phyloP scores from a whole-genome alignment of 2,888 invertebrate genomes.

The Athalia rosae region DNA sequence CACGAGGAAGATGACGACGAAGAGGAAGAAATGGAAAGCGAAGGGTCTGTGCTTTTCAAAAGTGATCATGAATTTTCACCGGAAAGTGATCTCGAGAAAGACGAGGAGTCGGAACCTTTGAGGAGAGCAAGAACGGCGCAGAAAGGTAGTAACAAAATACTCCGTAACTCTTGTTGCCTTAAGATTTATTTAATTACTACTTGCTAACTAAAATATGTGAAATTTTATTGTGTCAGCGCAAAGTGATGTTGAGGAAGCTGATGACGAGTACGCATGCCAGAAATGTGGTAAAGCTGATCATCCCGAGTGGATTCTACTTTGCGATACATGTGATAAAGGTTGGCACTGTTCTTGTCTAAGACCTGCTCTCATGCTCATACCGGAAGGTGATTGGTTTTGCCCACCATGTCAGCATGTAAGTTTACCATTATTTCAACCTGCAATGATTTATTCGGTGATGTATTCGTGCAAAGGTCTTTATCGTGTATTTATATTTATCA shows the following conservation, averaged over 20 bases:
- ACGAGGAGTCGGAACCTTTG: constrained; percentile 83
- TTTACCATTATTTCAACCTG: constrained; percentile 48
- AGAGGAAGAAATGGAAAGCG: constrained; percentile 73
- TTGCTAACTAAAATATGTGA: constrained; percentile 13
- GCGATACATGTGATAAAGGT: constrained; percentile 96
- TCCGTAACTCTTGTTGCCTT: neutral
- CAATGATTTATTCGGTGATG: too few species aligned
- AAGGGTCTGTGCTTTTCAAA: constrained; percentile 76
- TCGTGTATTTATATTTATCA: constrained; percentile 61
- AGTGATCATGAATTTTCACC: constrained; percentile 96
- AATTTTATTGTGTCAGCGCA: constrained; percentile 54
- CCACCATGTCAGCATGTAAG: constrained; percentile 97
- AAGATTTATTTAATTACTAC: neutral
- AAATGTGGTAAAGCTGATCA: constrained; percentile 94
- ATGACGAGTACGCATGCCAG: constrained; percentile 87
- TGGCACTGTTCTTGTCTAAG: constrained; percentile 97
- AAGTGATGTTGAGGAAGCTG: constrained; percentile 69
- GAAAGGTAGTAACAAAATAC: constrained; percentile 76
- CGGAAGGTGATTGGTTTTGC: constrained; percentile 98
- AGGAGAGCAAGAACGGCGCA: constrained; percentile 90
- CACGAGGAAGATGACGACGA: constrained; percentile 74
- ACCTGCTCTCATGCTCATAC: constrained; percentile 94
- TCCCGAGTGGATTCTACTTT: constrained; percentile 97
- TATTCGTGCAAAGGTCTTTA: too few species aligned
- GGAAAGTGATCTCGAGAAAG: constrained; percentile 88